A percentile compares a stretch with the other conserved stretches of the same genome.
phyloP scores from a whole-genome alignment of 2,888 invertebrate genomes.

The Hemaris fuciformis region DNA sequence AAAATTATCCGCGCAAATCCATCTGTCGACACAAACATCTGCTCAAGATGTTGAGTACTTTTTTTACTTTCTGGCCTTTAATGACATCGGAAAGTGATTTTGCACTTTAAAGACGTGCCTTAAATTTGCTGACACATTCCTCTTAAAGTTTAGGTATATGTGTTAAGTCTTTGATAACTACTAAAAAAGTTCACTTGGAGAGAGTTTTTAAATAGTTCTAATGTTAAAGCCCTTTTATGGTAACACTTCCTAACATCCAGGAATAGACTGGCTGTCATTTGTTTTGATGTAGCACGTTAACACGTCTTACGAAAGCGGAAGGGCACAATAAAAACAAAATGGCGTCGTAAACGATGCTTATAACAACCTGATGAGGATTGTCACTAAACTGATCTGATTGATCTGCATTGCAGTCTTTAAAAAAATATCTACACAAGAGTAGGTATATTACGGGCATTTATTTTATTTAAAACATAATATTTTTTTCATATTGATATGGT shows the following conservation, averaged over 20 bases:
- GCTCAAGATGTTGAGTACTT: not conserved
- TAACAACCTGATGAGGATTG: constrained; percentile 44
- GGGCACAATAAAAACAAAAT: constrained; percentile 52
- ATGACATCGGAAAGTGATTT: not conserved
- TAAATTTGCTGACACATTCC: not conserved
- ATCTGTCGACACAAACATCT: not conserved
- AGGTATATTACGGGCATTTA: no score
- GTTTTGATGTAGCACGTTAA: constrained; percentile 36
- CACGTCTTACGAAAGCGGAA: constrained; percentile 59
- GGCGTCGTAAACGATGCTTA: constrained; percentile 46
- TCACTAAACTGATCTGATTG: constrained; percentile 28
- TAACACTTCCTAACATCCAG: not conserved
- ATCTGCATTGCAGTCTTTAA: no score
- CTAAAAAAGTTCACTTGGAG: no score
- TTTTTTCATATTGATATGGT: no score
- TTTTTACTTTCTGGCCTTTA: no score
- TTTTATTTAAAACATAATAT: no score
- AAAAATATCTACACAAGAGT: no score
- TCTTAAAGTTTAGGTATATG: no score
- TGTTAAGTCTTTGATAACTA: no score
- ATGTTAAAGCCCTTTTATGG: not conserved
- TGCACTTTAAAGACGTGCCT: not conserved
- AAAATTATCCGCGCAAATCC: not conserved
- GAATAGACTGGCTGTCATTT: constrained; percentile 27
- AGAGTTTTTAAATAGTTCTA: not conserved